Base-by-base conservation (phyloP, 1,140 invertebrate genomes). In the Megalonaias nervosa region DNA sequence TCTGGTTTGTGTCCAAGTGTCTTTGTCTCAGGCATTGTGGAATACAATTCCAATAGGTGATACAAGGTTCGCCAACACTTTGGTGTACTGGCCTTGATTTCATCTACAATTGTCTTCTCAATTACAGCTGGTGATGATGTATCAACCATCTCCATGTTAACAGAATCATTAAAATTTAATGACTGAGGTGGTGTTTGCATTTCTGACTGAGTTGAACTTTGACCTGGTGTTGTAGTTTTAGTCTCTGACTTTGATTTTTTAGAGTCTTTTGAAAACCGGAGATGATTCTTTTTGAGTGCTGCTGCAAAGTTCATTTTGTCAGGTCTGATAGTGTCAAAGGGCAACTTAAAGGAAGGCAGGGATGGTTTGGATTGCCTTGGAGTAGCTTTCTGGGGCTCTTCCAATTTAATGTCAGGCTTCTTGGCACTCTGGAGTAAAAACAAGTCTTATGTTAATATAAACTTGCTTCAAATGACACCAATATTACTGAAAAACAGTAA, bases 31-130 rank as follows among this genome's bases (percentile, higher is more conserved):
- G 97, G 97, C 93, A 97, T 96, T 21, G 95, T 97, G 4, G 97
- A 96, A 88, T 99, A 98, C 26, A 98, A 91, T 86, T 98, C 96
- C 58, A 99, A 90, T 21, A 99, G 92, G 89, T 97, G 95, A 88
- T 97, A 98, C 80, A 99, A 95, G 12, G 96, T 98, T 88, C 96
- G 95, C 97, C 97, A 99, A 87, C 97, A 99, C 81, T 95, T 94
- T 17, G 96, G 96, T 1, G 94, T 95, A 75, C 83, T 84, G 31
- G 89, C 90, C 69, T 90, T 91, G 60, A 91, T 90, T 71, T 91
- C 90, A 72, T 89, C 90, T 11, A 91, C 84, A 61, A 92, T 87
- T 21, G 89, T 91, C 73, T 90, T 91, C 77, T 91, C 89, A 26
- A 87, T 87, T 12, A 90, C 71, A 15, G 88, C 83, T 38, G 90